Evolutionary conservation across 2,888 invertebrate genomes (phyloP), one percentile per base, ranked within the genome.

Genomic region (Xiphydria camelus): DNA sequence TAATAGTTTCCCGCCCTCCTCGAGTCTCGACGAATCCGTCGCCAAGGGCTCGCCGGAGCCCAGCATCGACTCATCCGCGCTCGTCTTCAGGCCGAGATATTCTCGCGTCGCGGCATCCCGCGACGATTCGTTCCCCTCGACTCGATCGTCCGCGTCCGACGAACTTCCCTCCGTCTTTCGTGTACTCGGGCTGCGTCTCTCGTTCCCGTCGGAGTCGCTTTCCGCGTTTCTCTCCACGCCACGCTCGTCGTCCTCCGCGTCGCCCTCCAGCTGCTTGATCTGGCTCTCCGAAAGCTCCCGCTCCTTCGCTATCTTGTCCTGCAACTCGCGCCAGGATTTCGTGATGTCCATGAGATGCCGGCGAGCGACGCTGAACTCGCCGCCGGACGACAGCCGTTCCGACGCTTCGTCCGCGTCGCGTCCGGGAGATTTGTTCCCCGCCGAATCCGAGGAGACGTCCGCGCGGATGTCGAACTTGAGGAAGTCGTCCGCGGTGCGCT

Each of bases 321-420:
- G 51, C n/a, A 59, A 37, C 19, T 53, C 51, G 0, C 51, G 47
- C 57, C 57, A 59, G 3, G 57, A 58, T 36, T 58, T 56, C 19
- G 53, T 53, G 33, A 50, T 49, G 10, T 33, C 47, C 37, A 47
- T 35, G 9, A 58, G 41, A 17, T 46, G 45, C 18, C 51, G 45
- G 9, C 52, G 49, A 21, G 42, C 41, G 18, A 23, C 45, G n/a
- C 52, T 51, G 33, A 35, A 26, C 9, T 18, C 29, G 23, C 36
- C 21, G 18, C 34, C 42, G 7, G 42, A 25, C 21, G 40, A n/a
- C 4, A 15, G 14, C 14, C 7, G 15, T n/a, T 45, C 20, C 15
- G 20, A 17, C 18, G 17, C 43, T 10, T 43, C 43, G 14, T 14
- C 31, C 4, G 17, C 14, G 20, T n/a, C n/a, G n/a, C n/a, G n/a